Conservation (phyloP, 1,140 invertebrate species). For the Drosophila saltans region DNA sequence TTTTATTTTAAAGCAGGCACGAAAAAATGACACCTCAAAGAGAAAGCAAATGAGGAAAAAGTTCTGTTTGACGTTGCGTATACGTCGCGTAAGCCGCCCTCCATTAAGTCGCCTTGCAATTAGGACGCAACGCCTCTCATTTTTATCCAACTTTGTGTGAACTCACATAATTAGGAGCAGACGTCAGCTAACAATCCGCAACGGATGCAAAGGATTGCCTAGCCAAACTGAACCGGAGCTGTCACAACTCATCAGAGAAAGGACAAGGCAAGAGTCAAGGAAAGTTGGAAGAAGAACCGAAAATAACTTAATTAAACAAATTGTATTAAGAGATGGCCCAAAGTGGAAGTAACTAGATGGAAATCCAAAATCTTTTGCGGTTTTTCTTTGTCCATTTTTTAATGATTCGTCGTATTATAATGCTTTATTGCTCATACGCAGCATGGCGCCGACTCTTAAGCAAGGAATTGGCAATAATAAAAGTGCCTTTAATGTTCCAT, state of each 20-base stretch:
- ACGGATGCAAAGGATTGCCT: constrained; percentile 12
- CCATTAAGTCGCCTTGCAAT: constrained; percentile 27
- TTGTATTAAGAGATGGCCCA: constrained; percentile 1
- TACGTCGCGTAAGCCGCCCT: constrained; percentile 25
- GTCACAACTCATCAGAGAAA: not conserved
- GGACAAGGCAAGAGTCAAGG: not conserved
- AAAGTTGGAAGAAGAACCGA: not conserved
- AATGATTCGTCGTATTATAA: constrained; percentile 7
- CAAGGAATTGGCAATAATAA: not conserved
- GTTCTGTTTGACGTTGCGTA: constrained; percentile 13
- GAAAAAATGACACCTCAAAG: constrained; percentile 19
- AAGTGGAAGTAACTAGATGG: not conserved
- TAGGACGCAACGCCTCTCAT: constrained; percentile 21
- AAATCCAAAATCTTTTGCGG: constrained; percentile 6
- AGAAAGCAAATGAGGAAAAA: constrained; percentile 9
- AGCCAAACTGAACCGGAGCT: constrained; percentile 4
- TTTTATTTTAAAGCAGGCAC: constrained; percentile 40
- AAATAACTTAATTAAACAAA: constrained; percentile 50
- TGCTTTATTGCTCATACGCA: not conserved
- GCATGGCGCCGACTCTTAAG: not conserved
- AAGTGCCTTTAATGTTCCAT: constrained; percentile 16
- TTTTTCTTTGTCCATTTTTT: not conserved
- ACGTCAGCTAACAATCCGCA: constrained; percentile 8
- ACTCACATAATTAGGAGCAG: constrained; percentile 38
- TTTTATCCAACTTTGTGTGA: constrained; percentile 24